Evolutionary conservation across 2,113 vertebrate genomes (phyloP).

Genomic region (Callospermophilus lateralis): DNA sequence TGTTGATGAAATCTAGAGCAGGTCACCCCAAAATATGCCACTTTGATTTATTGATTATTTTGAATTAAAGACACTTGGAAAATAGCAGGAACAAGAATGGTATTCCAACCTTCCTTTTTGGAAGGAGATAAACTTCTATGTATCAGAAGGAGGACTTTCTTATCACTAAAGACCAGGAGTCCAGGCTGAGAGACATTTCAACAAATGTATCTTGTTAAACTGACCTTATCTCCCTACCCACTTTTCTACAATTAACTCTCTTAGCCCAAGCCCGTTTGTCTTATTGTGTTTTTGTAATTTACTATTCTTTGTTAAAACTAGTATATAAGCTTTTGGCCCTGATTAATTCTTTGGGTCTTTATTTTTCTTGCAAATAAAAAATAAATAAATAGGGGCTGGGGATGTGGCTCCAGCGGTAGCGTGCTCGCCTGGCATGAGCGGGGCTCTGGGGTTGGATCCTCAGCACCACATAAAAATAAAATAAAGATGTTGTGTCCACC

Average conservation of each 20-base stretch:
- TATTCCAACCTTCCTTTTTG: not conserved
- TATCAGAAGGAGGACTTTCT: not conserved
- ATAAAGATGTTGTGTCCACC: too few relatives aligned
- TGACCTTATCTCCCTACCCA: not conserved
- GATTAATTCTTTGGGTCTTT: not conserved
- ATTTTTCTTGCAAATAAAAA: not conserved
- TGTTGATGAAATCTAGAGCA: not conserved
- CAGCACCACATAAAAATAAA: too few relatives aligned
- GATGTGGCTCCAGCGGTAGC: too few relatives aligned
- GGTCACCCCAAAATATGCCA: not conserved
- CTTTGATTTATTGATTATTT: not conserved
- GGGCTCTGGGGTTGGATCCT: too few relatives aligned
- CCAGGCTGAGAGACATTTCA: not conserved
- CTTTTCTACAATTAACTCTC: not conserved
- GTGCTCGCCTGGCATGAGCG: fast-evolving
- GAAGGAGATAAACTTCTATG: not conserved
- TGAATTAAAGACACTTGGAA: not conserved
- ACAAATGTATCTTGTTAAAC: not conserved
- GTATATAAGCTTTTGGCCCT: not conserved
- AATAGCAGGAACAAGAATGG: not conserved
- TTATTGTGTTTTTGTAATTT: not conserved
- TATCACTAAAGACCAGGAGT: not conserved
- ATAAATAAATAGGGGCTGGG: too few relatives aligned
- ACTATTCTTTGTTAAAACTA: not conserved
- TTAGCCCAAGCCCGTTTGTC: not conserved